These are phyloP conservation scores for Chionodraco myersi DNA, from an alignment of 2,113 vertebrate species.

Conservation along the genomic window DNA sequence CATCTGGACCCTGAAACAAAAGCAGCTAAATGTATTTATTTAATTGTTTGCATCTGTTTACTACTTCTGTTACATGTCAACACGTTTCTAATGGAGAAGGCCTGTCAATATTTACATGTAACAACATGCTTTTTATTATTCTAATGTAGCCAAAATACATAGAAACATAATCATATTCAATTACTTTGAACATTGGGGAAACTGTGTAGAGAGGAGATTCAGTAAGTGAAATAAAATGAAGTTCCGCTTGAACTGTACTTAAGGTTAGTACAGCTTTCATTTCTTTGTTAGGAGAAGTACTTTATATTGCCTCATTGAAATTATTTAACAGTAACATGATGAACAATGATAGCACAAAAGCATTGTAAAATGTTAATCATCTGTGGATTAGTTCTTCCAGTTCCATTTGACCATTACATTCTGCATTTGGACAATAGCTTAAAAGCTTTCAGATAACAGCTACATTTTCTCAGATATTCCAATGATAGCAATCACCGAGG, in stretches of 20 bases:
- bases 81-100: neutral
- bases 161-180: neutral
- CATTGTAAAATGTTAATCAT: slow-evolving; percentile 39
- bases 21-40: neutral
- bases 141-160: neutral
- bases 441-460: slow-evolving; percentile 67
- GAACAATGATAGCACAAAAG: slow-evolving; percentile 28
- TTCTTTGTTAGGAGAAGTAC: slow-evolving; percentile 32
- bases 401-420: slow-evolving; percentile 57
- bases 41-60: neutral
- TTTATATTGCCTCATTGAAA: slow-evolving; percentile 42
- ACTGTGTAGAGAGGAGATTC: neutral
- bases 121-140: neutral
- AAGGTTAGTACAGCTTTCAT: neutral
- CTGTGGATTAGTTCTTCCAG: slow-evolving; percentile 36
- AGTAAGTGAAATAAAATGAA: neutral
- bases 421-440: slow-evolving; percentile 51
- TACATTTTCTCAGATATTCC: slow-evolving; percentile 56
- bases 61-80: neutral
- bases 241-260: neutral
- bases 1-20: neutral
- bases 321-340: slow-evolving; percentile 44
- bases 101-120: neutral
- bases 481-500: slow-evolving; percentile 66
- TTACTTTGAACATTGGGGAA: neutral